Percentiles rank a stretch among this genome's conserved stretches.
These are phyloP conservation scores for Lamproptera curius DNA, from an alignment of 2,888 invertebrate genomes.

Conservation along the genomic window DNA sequence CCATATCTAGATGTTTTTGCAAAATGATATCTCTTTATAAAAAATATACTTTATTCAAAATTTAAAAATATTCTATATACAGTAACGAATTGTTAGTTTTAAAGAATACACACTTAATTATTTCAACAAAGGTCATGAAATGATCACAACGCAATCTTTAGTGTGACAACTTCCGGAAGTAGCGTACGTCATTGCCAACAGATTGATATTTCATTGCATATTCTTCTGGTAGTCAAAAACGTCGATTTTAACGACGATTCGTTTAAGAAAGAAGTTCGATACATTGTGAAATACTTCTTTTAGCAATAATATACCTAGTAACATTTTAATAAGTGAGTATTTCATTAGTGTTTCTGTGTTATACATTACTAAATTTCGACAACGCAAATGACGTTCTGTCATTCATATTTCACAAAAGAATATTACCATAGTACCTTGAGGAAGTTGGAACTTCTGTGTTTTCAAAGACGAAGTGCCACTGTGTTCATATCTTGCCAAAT, in stretches of 20 bases:
- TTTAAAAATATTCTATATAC: too few species aligned
- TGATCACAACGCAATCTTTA: conserved; percentile 21
- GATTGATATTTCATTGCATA: conserved; percentile 43
- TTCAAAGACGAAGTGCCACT: conserved; percentile 2
- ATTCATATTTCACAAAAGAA: conserved; percentile 56
- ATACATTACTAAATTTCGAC: conserved; percentile 47
- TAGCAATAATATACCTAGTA: conserved; percentile 70
- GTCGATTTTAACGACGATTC: conserved; percentile 64
- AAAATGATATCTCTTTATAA: too few species aligned
- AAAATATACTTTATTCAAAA: too few species aligned
- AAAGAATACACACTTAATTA: too few species aligned
- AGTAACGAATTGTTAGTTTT: too few species aligned
- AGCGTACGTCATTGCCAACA: conserved; percentile 76
- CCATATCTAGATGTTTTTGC: too few species aligned
- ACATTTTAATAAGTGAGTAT: conserved; percentile 72
- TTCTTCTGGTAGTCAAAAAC: conserved; percentile 51
- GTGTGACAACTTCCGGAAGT: conserved; percentile 68
- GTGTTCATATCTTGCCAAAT: conserved; percentile 25
- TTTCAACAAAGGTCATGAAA: conserved; percentile 24
- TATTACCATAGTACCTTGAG: conserved; percentile 11
- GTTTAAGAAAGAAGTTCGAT: conserved; percentile 64
- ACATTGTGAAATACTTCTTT: conserved; percentile 69
- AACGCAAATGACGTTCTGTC: conserved; percentile 67
- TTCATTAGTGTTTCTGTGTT: conserved; percentile 36
- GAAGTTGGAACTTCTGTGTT: conserved; percentile 11